Conservation (phyloP, 2,888 invertebrate species). For the Microplitis manilae region DNA sequence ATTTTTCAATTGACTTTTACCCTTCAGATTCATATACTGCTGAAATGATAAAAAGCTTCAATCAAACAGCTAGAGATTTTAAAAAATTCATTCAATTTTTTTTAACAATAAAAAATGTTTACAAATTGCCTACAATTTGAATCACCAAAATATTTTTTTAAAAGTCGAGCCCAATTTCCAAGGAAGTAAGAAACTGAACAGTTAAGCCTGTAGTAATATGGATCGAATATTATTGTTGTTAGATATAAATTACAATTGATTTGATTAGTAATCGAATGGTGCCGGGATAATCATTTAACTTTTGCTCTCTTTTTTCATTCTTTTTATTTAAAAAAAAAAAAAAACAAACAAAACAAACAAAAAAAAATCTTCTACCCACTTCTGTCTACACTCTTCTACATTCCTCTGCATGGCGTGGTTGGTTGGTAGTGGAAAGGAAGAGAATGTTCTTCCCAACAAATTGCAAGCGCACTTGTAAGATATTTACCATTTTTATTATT, state of each 20-base stretch:
- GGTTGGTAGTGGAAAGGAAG: slow-evolving; percentile 78
- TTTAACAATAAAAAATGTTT: too few species aligned
- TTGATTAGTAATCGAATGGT: slow-evolving; percentile 59
- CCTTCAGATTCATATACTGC: too few species aligned
- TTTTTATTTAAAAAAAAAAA: slow-evolving; percentile 57
- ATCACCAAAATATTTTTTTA: too few species aligned
- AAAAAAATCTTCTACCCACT: slow-evolving; percentile 69
- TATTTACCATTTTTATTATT: slow-evolving; percentile 70
- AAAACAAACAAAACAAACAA: slow-evolving; percentile 33
- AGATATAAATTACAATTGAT: slow-evolving; percentile 53
- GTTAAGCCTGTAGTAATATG: slow-evolving; percentile 44
- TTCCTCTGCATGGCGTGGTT: slow-evolving; percentile 77
- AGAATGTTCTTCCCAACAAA: slow-evolving; percentile 80
- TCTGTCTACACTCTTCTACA: slow-evolving; percentile 72
- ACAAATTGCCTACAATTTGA: too few species aligned
- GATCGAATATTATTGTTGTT: slow-evolving; percentile 55
- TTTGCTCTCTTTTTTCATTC: slow-evolving; percentile 70
- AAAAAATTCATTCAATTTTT: too few species aligned
- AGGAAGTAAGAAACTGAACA: too few species aligned
- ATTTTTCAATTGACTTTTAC: too few species aligned
- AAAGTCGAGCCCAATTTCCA: too few species aligned
- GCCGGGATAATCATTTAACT: slow-evolving; percentile 69
- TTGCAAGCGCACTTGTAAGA: slow-evolving; percentile 80
- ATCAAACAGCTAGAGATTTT: too few species aligned
- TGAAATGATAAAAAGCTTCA: too few species aligned